Evolutionary conservation across 2,113 vertebrate species (phyloP).

Genomic region (Bostrychus sinensis): DNA sequence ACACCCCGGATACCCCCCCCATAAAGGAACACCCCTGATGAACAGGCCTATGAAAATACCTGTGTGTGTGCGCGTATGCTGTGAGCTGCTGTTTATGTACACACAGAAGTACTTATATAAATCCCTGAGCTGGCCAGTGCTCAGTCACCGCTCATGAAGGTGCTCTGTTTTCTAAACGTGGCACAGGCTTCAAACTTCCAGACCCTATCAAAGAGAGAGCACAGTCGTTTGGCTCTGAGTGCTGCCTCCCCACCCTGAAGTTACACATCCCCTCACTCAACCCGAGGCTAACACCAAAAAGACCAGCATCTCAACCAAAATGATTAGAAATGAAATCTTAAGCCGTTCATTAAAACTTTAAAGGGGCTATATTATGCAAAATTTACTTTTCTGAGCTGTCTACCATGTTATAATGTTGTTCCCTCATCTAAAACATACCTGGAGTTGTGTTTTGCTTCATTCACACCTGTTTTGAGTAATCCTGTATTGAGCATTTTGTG

Average conservation of each 20-base stretch:
- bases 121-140: conserved; percentile 53
- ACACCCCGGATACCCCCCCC: conserved; percentile 66
- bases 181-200: conserved; percentile 55
- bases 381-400: too few relatives aligned
- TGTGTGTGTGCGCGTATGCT: conserved; percentile 44
- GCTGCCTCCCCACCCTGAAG: conserved; percentile 62
- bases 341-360: too few relatives aligned
- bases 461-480: too few relatives aligned
- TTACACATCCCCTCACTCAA: conserved; percentile 65
- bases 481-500: too few relatives aligned
- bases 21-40: conserved; percentile 69
- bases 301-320: conserved; percentile 28
- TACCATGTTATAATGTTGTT: too few relatives aligned
- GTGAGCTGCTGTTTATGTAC: conserved; percentile 62
- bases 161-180: conserved; percentile 63
- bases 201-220: conserved; percentile 68
- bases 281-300: conserved; percentile 26
- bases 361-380: too few relatives aligned
- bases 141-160: conserved; percentile 68
- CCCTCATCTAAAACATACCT: too few relatives aligned
- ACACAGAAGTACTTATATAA: conserved; percentile 64
- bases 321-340: too few relatives aligned
- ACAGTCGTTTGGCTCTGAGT: conserved; percentile 50
- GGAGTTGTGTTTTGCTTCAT: too few relatives aligned
- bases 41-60: conserved; percentile 72